A percentile compares a stretch with the other conserved stretches of the same genome.
Conservation (phyloP, 2,113 vertebrate genomes). For the Micronisus gabar region DNA sequence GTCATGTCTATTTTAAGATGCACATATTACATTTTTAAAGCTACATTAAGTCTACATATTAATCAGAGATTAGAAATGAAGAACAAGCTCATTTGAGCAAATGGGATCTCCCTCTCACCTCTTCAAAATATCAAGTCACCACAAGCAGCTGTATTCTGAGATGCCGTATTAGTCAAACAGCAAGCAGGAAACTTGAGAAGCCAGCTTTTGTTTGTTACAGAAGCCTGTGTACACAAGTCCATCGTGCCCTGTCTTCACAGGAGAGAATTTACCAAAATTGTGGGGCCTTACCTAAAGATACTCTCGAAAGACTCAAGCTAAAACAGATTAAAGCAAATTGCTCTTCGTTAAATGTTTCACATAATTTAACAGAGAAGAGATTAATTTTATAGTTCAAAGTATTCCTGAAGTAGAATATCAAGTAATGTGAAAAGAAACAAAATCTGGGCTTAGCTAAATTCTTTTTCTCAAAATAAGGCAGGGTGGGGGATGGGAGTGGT, state of each 20-base stretch:
- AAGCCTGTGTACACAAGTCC: background rate
- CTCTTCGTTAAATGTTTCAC: background rate
- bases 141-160: background rate
- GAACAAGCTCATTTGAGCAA: background rate
- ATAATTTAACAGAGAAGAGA: background rate
- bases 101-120: background rate
- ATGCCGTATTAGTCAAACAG: background rate
- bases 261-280: background rate
- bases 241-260: background rate
- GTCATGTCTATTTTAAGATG: background rate
- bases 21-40: background rate
- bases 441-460: background rate
- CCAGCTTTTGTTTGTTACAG: background rate
- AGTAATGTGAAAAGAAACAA: background rate
- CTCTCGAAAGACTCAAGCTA: background rate
- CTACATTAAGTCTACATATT: background rate
- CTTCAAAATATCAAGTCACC: background rate
- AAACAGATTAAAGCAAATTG: background rate
- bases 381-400: background rate
- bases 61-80: background rate
- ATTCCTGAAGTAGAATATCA: background rate
- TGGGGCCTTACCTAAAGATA: background rate
- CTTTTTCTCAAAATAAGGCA: background rate
- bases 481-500: accelerated
- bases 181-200: background rate